phyloP scores from a whole-genome alignment of 2,797 vertebrate genomes.

The Tragelaphus eurycerus region DNA sequence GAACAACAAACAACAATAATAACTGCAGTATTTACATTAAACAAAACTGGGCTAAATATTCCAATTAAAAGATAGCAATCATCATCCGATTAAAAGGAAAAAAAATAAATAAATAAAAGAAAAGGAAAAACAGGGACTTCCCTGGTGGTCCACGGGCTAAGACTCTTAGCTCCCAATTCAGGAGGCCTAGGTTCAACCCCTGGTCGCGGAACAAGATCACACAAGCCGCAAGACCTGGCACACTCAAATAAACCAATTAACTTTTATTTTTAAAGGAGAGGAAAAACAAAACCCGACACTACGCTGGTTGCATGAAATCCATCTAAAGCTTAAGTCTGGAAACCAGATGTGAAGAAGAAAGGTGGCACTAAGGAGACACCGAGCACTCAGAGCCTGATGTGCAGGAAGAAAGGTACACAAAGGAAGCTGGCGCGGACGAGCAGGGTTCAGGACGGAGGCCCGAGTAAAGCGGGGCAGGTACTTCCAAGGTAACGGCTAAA shows the following conservation, averaged over 20 bases:
- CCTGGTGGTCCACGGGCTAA: too few species aligned
- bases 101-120: background rate
- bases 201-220: background rate
- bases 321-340: too few species aligned
- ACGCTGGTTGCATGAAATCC: too few species aligned
- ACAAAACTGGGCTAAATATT: background rate
- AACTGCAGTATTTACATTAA: background rate
- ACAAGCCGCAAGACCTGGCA: background rate
- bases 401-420: too few species aligned
- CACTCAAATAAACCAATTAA: background rate
- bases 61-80: background rate
- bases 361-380: rapidly evolving
- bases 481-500: background rate
- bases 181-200: background rate
- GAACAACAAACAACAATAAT: background rate
- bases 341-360: background rate
- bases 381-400: background rate
- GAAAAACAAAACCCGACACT: background rate
- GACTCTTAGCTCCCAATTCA: background rate
- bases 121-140: background rate
- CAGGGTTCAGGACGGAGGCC: background rate
- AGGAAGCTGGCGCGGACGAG: rapidly evolving
- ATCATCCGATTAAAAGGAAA: background rate
- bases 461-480: background rate
- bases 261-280: background rate